Base-by-base conservation (phyloP, 2,797 vertebrate species). In the Sebastes jordani region DNA sequence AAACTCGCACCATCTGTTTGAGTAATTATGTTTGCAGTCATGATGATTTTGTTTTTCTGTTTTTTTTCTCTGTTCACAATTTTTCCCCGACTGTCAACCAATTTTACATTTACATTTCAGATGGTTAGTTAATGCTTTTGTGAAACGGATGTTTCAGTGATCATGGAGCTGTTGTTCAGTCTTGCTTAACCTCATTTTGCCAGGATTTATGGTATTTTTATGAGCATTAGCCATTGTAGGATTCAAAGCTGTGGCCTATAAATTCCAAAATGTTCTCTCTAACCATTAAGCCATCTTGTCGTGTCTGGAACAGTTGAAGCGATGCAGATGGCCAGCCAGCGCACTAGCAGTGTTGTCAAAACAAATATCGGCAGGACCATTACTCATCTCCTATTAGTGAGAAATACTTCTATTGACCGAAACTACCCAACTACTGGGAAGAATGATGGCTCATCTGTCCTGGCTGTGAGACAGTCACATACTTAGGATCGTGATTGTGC, bases 361-460 rank as follows among this genome's bases (percentile, higher is more conserved):
- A 80, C 62, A 68, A 56, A 63, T 73, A 78, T 70, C 13, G 27
- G 59, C 78, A 78, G 72, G 32, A 13, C n/a, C 30, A 78, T 88
- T 84, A 84, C 67, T 88, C 42, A 56, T 63, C 56, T n/a, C 10
- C 72, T 71, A 80, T 85, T 78, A 29, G n/a, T 25, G 18, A 66
- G 78, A 67, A 83, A 74, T 38, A 62, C 38, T 38, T 58, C 22
- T 63, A 77, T 68, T 69, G 60, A 91, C 73, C 68, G 8, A 36
- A 77, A 27, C 55, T 55, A 3, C 64, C 74, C 46, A 46, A 63
- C 63, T 42, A n/a, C 7, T 27, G 42, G 38, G 64, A 32, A 70
- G 68, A 74, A 62, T 0, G 3, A 66, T n/a, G 16, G 60, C 76
- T 67, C 46, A n/a, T 67, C 42, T 67, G n/a, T 38, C n/a, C 61